Base-by-base conservation (phyloP, 1,140 invertebrate species). In the Aphelinus certus region DNA sequence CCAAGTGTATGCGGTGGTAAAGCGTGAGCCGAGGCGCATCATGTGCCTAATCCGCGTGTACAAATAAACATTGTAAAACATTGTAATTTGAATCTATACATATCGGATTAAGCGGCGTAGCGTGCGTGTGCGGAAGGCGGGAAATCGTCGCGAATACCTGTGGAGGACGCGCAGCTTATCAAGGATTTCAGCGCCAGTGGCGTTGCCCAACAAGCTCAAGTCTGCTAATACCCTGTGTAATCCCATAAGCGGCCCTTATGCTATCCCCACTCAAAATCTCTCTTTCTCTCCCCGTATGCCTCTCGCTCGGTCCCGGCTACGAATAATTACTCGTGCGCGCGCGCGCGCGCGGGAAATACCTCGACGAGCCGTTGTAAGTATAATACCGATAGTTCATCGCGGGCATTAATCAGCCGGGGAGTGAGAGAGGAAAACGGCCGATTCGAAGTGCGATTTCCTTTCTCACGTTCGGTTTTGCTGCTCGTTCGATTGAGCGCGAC, bases 241-340 rank as follows among this genome's bases (percentile, higher is more conserved):
- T 84, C 83, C 83, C 68, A 83, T 84, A 84, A 84, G 81, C 81
- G 80, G 80, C 76, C 71, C 76, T 73, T 63, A 48, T 70, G 55
- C 66, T 58, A 46, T 58, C 42, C 51, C 74, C 76, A 69, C 72
- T 51, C 75, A 26, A 26, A 26, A 26, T 26, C 26, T 69, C 57
- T 48, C 48, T 55, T 60, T 62, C 26, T 67, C 62, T 64, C 10
- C 47, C 48, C 53, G 26, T 56, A 26, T 56, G 47, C 1, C 47
- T 42, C 51, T 55, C 26, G 26, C 26, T 26, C 26, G 26, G 26
- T 26, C 26, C 26, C 61, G 6, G 63, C 55, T 62, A 49, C n/a
- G 61, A 71, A 71, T 71, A 71, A 73, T 67, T 53, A 60, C 42
- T 73, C 63, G 51, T 43, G 46, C 62, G 56, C 9, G 3, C 60